These are phyloP conservation scores for Pentalonia nigronervosa DNA, from an alignment of 1,140 invertebrate genomes.

Conservation along the genomic window DNA sequence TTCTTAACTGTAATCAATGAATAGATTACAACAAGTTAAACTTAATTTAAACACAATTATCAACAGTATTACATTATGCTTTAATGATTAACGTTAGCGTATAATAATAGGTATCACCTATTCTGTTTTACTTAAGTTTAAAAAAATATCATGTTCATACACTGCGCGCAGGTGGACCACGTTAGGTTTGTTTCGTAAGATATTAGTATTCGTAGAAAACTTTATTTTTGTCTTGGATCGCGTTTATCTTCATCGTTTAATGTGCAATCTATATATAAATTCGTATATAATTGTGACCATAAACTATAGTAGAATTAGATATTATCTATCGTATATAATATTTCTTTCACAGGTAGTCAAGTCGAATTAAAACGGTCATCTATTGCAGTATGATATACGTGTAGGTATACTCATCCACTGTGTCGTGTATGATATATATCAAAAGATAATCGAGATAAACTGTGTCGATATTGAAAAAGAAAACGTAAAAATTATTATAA, in stretches of 20 bases:
- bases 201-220: background rate
- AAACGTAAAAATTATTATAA: conserved; percentile 14
- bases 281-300: conserved; percentile 1
- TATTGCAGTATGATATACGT: background rate
- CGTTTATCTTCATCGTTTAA: background rate
- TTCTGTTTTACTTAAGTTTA: background rate
- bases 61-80: background rate
- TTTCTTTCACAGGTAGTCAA: background rate
- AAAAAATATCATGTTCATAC: background rate
- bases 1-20: too few relatives aligned
- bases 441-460: conserved; percentile 5
- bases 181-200: background rate
- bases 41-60: too few relatives aligned
- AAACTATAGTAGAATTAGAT: background rate
- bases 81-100: background rate
- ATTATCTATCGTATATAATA: background rate
- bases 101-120: background rate
- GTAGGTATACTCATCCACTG: background rate
- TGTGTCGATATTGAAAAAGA: background rate
- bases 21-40: too few relatives aligned
- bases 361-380: background rate
- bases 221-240: background rate
- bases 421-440: background rate
- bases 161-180: background rate
- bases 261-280: conserved; percentile 11